These are phyloP conservation scores for Cavia porcellus DNA, from an alignment of 2,113 vertebrate genomes.

Conservation along the genomic window DNA sequence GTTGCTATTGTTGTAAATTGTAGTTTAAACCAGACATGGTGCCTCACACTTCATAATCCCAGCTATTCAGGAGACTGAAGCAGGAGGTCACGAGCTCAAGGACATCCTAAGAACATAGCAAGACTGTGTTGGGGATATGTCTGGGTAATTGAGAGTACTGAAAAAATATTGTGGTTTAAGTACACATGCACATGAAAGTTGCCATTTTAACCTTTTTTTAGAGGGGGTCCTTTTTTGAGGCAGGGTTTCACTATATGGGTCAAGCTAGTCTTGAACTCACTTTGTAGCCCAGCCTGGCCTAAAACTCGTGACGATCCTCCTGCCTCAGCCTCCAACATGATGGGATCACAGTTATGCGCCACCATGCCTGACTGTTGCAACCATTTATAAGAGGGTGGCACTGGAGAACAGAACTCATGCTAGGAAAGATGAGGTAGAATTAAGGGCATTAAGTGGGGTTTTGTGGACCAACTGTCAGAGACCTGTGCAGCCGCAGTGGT, in stretches of 20 bases:
- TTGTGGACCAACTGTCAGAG: not conserved
- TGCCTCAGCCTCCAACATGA: too few species aligned
- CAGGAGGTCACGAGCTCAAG: not conserved
- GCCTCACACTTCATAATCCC: not conserved
- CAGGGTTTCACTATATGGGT: too few species aligned
- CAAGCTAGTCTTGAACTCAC: too few species aligned
- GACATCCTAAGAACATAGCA: not conserved
- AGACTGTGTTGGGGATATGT: not conserved
- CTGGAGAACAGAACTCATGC: not conserved
- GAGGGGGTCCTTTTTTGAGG: too few species aligned
- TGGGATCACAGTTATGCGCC: too few species aligned
- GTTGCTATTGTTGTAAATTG: not conserved
- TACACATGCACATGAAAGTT: not conserved
- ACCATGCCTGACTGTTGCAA: not conserved
- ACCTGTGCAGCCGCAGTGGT: not conserved
- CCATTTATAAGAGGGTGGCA: conserved; percentile 16
- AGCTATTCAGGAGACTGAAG: not conserved
- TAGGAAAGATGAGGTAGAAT: not conserved
- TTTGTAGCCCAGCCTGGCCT: too few species aligned
- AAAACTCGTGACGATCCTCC: too few species aligned
- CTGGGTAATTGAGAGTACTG: not conserved
- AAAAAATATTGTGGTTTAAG: not conserved
- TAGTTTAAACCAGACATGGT: not conserved
- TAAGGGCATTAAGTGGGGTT: not conserved
- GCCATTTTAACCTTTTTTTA: not conserved